Evolutionary conservation across 2,888 invertebrate species (phyloP), one percentile per base, ranked within the genome.

Genomic region (Ormyrus labotus): DNA sequence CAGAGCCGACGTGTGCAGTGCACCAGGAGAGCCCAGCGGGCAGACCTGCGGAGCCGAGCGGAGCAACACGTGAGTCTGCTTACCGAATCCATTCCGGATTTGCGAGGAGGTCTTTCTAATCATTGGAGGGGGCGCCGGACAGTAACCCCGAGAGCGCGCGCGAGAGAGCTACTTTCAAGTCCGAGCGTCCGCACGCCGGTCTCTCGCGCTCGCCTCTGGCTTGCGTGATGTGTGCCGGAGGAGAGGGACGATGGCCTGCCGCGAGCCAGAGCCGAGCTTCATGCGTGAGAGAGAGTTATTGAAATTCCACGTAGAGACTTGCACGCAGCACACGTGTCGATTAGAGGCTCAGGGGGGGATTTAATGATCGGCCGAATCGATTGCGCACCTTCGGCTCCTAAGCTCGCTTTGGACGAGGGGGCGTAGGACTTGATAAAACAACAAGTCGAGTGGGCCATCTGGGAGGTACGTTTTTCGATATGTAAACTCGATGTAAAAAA

Each of bases 51-150:
- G 34, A 34, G 34, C 34, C 34, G 34, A 34, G 34, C 34, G 34
- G 34, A 69, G 47, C 47, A 34, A 57, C 68, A 69, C 47, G 68
- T 69, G 68, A 69, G 68, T 69, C 53, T 53, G 65, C 10, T 50
- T 11, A 34, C 50, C 6, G 34, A 53, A 50, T 67, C 67, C 53
- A 34, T 34, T 60, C 13, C 11, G 67, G 67, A 74, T 74, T 74
- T 67, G 58, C 65, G 74, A 65, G n/a, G 65, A 50, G 50, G 58
- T 74, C 70, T 34, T 57, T 74, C 74, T 74, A 74, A 74, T 74
- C 58, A 67, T 50, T 6, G 11, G 45, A 47, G 63, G 47, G 47
- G 45, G 47, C 9, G 47, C 13, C 61, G 76, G 68, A 76, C 68
- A 68, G n/a, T 76, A 76, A 69, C 76, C 76, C 63, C 69, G 63